Conservation (phyloP, 2,113 vertebrate genomes). For the Dryoscopus gambensis region DNA sequence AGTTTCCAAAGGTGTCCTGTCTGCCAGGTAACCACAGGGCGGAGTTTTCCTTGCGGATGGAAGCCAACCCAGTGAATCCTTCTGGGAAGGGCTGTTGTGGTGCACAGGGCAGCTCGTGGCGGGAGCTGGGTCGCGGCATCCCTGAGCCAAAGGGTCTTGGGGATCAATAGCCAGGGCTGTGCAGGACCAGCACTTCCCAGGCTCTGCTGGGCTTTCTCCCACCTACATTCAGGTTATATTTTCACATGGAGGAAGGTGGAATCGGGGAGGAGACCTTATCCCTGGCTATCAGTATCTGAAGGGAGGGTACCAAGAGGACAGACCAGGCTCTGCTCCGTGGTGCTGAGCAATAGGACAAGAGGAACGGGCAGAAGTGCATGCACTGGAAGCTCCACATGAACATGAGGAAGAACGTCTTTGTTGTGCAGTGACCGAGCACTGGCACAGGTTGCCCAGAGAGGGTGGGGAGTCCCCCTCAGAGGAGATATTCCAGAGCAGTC, state of each 20-base stretch:
- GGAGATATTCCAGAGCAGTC: neutral
- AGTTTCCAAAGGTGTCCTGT: neutral
- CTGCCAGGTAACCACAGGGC: neutral
- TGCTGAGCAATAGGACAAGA: neutral
- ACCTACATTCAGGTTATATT: neutral
- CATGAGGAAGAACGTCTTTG: neutral
- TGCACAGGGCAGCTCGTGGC: neutral
- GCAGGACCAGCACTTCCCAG: neutral
- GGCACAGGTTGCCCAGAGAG: neutral
- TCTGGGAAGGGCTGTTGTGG: neutral
- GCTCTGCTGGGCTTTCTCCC: neutral
- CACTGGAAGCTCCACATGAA: neutral
- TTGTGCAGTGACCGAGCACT: neutral
- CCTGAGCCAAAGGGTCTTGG: fast-evolving
- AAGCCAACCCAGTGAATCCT: neutral
- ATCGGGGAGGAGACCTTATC: neutral
- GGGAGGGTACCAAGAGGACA: neutral
- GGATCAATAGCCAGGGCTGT: neutral
- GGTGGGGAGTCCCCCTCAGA: neutral
- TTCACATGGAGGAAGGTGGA: neutral
- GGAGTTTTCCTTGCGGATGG: neutral
- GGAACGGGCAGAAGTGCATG: neutral
- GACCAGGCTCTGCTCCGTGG: neutral
- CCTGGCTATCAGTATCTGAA: neutral
- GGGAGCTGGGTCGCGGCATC: fast-evolving